Base-by-base conservation (phyloP, 1,140 invertebrate species). In the Pseudomyrmex gracilis region DNA sequence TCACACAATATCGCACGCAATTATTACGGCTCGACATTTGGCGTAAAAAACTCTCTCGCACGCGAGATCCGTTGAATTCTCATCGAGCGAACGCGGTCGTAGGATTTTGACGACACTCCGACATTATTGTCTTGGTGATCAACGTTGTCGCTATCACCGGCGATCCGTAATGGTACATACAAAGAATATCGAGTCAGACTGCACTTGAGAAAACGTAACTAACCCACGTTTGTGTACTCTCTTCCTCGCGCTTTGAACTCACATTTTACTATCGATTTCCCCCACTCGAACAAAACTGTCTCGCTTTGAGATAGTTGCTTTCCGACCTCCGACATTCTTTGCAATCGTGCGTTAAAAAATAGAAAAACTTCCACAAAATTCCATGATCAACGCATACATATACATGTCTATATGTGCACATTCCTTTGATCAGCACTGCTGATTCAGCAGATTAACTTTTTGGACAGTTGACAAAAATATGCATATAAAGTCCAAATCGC, bases 231-330 rank as follows among this genome's bases (percentile, higher is more conserved):
- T 60, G n/a, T 47, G 49, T 60, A 66, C 70, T 61, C 34, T 78
- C 76, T 70, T 20, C 66, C 84, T 66, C 64, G 74, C 55, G 51
- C 76, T 89, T 91, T 86, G 67, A 85, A 89, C 88, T 84, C 84
- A 64, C 82, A 73, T 87, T 89, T 91, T 85, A 86, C 85, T 91
- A 91, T 91, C 90, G 90, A 91, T 91, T 91, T 91, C 91, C 90
- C 87, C 90, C 90, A 90, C 90, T 89, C 89, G 77, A 60, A 61
- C 58, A 61, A 67, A 84, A 12, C 80, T 24, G 53, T 55, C 51
- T n/a, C 34, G 67, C 51, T 70, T 22, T 22, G 22, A 86, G 67
- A 20, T 9, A 5, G 63, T 47, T 17, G 63, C 34, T 17, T 66
- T 8, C 24, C 17, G 47, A 74, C 71, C 22, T 73, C 55, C 9